Evolutionary conservation across 2,113 vertebrate genomes (phyloP), one percentile per base, ranked within the genome.

Genomic region (Epinephelus lanceolatus): DNA sequence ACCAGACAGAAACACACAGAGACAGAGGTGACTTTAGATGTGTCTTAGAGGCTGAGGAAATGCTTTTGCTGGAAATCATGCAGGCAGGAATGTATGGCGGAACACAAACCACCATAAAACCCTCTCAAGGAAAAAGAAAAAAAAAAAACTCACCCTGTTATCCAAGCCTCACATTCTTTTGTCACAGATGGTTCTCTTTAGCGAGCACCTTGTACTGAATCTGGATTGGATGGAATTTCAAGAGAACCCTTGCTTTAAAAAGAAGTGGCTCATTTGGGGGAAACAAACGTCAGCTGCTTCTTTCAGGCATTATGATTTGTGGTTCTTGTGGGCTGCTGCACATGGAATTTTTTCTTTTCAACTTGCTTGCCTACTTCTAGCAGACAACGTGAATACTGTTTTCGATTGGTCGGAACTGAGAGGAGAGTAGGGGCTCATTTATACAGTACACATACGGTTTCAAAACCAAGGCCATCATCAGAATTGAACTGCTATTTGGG

Each of bases 141-240:
- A 79, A 42, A 42, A 45, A 45, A 82, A 78, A 71, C 21, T 45
- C 0, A 4, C 23, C 12, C 30, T 47, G 76, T 77, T 72, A 73
- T 82, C 84, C 87, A 90, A 83, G 85, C 78, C 90, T 75, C 80
- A 83, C 89, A 92, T 93, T 93, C 91, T 80, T 92, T 18, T 4
- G 73, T 67, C 86, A 76, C 91, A 95, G 84, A 91, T 93, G 92
- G 82, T 91, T 86, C 88, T 90, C 57, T 86, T 95, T 90, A 92
- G 86, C 3, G 57, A 83, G 61, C 71, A 42, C 47, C 78, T 81
- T 86, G 5, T 14, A 33, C 84, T 69, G 70, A 62, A 69, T 69
- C 52, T 33, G 77, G 68, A 87, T 71, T 83, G 90, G 90, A 82
- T 63, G 88, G 79, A 84, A 88, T 84, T 82, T 72, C 42, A 61